Evolutionary conservation across 2,888 invertebrate species (phyloP), one percentile per base, ranked within the genome.

Genomic region (Drymonia ruficornis): DNA sequence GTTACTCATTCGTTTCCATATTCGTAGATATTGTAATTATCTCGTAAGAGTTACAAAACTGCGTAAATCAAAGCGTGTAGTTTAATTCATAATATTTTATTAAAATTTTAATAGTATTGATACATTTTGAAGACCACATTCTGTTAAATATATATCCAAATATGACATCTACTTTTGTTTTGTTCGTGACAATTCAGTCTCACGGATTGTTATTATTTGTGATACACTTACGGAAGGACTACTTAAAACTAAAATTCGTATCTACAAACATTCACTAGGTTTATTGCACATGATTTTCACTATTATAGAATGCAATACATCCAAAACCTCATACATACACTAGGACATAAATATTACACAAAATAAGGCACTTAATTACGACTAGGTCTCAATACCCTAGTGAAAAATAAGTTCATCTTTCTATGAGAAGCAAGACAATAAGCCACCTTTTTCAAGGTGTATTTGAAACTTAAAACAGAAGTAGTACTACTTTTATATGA

Each of bases 351-450:
- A 62, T 48, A 52, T 42, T 36, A 49, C 59, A 65, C 73, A 80
- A 76, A 79, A 78, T 83, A 86, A 86, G 81, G 81, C 84, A 84
- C 87, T 86, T 82, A 81, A 5, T 38, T 78, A 84, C 75, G 83
- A 86, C 85, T 87, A 85, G 84, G 79, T 73, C 71, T 63, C 13
- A 36, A 36, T n/a, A n/a, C 36, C 36, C 36, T 5, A 36, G n/a
- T n/a, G n/a, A 36, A 6, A 12, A 12, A 31, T 31, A 31, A 36
- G 36, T 36, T 36, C 5, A n/a, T 5, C 7, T 36, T 36, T 13
- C 36, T 5, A 36, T n/a, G 36, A 13, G 13, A 19, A 43, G 11
- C 18, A 19, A 43, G 13, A 42, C 42, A 16, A 16, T 2, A 1
- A 11, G 36, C 13, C 36, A 13, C 4, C 4, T n/a, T 5, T 11